phyloP scores from a whole-genome alignment of 1,140 invertebrate species.

The Zaprionus vittiger region DNA sequence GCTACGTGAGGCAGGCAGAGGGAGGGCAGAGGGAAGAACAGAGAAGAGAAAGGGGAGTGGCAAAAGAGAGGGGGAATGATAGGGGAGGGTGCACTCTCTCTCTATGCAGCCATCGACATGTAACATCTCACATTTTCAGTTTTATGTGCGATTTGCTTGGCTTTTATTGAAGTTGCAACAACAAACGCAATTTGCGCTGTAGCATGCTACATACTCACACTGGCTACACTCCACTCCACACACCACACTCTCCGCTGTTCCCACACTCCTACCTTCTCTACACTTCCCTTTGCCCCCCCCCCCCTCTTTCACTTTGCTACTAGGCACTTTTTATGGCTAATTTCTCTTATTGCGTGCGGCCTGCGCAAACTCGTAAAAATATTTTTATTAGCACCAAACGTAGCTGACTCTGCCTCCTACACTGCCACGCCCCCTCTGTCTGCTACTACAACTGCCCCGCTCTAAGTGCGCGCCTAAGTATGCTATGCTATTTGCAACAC shows the following conservation, averaged over 20 bases:
- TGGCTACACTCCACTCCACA: no score
- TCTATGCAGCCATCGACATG: constrained; percentile 2
- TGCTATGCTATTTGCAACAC: constrained; percentile 29
- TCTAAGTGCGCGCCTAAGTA: constrained; percentile 45
- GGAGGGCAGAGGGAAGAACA: background rate
- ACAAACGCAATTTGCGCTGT: constrained; percentile 27
- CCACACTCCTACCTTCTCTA: background rate
- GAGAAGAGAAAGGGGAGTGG: background rate
- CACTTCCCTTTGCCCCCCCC: background rate
- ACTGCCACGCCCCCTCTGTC: background rate
- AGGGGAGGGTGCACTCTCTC: background rate
- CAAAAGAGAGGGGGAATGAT: background rate
- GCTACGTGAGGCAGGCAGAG: constrained; percentile 11
- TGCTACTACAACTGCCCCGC: no score
- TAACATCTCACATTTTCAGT: constrained; percentile 18
- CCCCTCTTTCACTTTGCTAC: background rate
- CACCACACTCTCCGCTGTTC: no score
- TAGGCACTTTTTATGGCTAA: constrained; percentile 71
- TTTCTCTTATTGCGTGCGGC: constrained; percentile 77
- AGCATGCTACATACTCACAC: background rate
- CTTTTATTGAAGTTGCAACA: constrained; percentile 37
- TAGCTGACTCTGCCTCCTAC: background rate
- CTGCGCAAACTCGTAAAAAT: constrained; percentile 74
- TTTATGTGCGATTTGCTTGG: constrained; percentile 37
- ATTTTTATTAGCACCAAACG: constrained; percentile 66